Evolutionary conservation across 2,797 vertebrate genomes (phyloP).

Genomic region (Enteromius mattozi): DNA sequence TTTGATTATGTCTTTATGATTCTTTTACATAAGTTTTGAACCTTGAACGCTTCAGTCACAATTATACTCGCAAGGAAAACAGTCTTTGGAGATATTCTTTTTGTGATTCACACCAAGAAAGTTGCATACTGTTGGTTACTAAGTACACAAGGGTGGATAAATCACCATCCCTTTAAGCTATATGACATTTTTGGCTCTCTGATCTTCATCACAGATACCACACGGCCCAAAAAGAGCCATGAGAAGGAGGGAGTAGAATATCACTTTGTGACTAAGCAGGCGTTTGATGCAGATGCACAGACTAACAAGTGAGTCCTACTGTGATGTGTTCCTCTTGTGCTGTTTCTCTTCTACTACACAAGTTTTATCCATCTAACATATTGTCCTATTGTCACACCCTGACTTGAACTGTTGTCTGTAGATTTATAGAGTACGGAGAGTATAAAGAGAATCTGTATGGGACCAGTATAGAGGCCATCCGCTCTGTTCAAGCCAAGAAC

Average conservation of each 20-base stretch:
- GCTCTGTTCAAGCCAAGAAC: constrained; percentile 89
- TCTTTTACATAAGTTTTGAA: background rate
- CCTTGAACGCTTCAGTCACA: background rate
- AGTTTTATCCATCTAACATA: background rate
- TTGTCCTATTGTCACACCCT: background rate
- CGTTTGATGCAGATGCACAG: constrained; percentile 88
- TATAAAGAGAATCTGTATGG: constrained; percentile 96
- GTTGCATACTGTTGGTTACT: background rate
- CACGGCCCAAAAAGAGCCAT: constrained; percentile 89
- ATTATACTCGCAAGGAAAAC: constrained; percentile 3
- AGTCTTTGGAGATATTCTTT: background rate
- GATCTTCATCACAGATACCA: constrained; percentile 81
- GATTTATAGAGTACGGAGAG: constrained; percentile 94
- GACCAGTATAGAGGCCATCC: constrained; percentile 93
- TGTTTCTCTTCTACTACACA: background rate
- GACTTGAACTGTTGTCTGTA: constrained; percentile 60
- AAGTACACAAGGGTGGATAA: background rate
- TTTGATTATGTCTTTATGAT: background rate
- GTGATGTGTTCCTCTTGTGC: background rate
- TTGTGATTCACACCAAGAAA: background rate
- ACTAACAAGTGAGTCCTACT: constrained; percentile 87
- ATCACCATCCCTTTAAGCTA: background rate
- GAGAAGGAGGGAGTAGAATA: constrained; percentile 96
- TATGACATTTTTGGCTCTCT: background rate
- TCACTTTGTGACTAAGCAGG: constrained; percentile 93